Percentiles rank a stretch among this genome's conserved stretches.
Evolutionary conservation across 92 coral and sea anemone species (phyloP).

Genomic region (Heliopora coerulea): DNA sequence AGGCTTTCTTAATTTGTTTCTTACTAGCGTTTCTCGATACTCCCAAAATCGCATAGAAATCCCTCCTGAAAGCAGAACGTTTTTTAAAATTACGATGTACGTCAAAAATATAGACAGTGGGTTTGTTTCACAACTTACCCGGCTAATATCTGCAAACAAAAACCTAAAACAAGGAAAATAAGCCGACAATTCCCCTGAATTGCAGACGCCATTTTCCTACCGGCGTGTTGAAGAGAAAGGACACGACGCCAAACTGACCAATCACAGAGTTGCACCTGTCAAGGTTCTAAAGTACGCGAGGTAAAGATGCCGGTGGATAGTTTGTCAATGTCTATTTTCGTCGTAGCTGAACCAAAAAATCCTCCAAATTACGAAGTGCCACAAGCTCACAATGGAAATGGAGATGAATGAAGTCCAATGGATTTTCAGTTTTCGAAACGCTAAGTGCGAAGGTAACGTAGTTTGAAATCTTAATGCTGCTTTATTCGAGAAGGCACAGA

Average conservation of each 20-base stretch:
- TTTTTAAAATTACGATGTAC: background rate
- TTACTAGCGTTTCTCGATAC: conserved; percentile 97
- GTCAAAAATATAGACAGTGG: background rate
- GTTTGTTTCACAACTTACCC: conserved; percentile 61
- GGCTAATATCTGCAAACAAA: conserved; percentile 88
- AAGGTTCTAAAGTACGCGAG: too few relatives aligned
- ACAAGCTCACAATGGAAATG: too few relatives aligned
- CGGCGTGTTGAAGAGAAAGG: background rate
- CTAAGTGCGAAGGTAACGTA: too few relatives aligned
- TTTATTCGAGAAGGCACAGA: too few relatives aligned
- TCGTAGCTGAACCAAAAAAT: too few relatives aligned
- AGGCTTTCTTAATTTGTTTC: conserved; percentile 94
- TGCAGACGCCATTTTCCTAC: conserved; percentile 24
- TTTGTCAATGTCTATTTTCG: too few relatives aligned
- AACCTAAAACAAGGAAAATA: conserved; percentile 63
- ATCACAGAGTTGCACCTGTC: conserved; percentile 43
- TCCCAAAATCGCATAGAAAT: conserved; percentile 94
- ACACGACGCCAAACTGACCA: conserved; percentile 17
- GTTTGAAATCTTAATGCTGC: too few relatives aligned
- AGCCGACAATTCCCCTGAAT: conserved; percentile 7
- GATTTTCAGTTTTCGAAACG: too few relatives aligned
- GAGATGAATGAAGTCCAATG: too few relatives aligned
- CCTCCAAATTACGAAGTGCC: too few relatives aligned
- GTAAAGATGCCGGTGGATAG: too few relatives aligned
- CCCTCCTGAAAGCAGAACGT: conserved; percentile 62